These are phyloP conservation scores for Himantopus leucocephalus DNA, from an alignment of 2,113 vertebrate species.

Conservation along the genomic window DNA sequence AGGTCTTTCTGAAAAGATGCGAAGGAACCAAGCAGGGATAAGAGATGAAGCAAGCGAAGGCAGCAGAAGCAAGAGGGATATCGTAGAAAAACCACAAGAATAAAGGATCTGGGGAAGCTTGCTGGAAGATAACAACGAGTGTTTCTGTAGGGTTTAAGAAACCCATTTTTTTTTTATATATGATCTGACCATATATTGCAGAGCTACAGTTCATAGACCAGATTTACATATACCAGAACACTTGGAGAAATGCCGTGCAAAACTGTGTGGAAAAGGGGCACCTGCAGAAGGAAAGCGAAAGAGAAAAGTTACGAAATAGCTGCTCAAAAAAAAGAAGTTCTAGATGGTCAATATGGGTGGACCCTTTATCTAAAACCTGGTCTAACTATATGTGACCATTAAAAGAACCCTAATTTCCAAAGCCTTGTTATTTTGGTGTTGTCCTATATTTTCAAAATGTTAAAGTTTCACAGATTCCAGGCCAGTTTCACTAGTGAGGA, in stretches of 20 bases:
- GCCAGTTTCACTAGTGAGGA: not conserved
- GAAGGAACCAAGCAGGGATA: not conserved
- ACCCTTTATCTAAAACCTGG: not conserved
- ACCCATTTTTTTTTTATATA: not conserved
- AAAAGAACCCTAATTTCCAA: not conserved
- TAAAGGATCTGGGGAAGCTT: not conserved
- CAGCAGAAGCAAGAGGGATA: not conserved
- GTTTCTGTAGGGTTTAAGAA: not conserved
- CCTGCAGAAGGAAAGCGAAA: not conserved
- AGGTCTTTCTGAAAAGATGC: not conserved
- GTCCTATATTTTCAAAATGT: not conserved
- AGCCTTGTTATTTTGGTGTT: not conserved
- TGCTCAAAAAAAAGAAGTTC: not conserved
- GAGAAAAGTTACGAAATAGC: not conserved
- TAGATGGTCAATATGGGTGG: not conserved
- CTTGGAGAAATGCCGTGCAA: not conserved
- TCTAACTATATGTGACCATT: fast-evolving
- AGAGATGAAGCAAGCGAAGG: not conserved
- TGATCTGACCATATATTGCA: not conserved
- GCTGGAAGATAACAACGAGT: not conserved
- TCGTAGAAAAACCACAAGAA: not conserved
- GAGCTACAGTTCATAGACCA: not conserved
- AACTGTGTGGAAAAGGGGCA: not conserved
- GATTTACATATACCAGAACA: not conserved
- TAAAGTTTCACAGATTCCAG: not conserved